A percentile compares a stretch with the other conserved stretches of the same genome.
These are phyloP conservation scores for Monodelphis domestica DNA, from an alignment of 2,797 vertebrate genomes.

Conservation along the genomic window DNA sequence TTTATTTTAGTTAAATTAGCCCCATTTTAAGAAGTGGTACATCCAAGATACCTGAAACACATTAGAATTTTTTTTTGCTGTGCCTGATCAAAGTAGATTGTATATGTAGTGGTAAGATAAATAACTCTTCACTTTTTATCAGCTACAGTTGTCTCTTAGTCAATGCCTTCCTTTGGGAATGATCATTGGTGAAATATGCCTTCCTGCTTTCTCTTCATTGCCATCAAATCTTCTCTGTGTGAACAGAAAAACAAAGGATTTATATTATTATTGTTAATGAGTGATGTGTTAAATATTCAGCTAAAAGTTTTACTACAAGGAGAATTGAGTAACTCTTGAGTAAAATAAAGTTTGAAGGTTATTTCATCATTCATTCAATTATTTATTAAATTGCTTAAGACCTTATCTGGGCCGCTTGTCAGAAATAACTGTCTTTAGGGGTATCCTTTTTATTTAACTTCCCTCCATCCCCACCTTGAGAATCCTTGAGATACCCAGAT, in stretches of 20 bases:
- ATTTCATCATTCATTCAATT: not conserved
- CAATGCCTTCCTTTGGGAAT: not conserved
- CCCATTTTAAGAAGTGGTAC: not conserved
- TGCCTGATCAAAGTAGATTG: not conserved
- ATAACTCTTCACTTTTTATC: not conserved
- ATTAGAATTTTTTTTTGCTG: not conserved
- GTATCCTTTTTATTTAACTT: not conserved
- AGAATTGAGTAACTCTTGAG: not conserved
- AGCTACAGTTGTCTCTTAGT: not conserved
- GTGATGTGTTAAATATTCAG: not conserved
- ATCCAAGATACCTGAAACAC: not conserved
- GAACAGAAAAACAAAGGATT: not conserved
- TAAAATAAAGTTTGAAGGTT: not conserved
- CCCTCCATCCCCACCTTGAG: not conserved
- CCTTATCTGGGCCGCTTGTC: not conserved
- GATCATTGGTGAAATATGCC: not conserved
- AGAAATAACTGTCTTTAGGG: not conserved
- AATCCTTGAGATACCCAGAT: not conserved
- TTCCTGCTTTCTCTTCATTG: not conserved
- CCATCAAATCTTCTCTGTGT: not conserved
- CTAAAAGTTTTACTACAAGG: not conserved
- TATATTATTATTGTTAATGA: not conserved
- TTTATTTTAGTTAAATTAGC: not conserved
- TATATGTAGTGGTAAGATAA: not conserved
- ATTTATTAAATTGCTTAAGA: not conserved